Conservation (phyloP, 2,113 vertebrate species). For the Thalassoma bifasciatum region DNA sequence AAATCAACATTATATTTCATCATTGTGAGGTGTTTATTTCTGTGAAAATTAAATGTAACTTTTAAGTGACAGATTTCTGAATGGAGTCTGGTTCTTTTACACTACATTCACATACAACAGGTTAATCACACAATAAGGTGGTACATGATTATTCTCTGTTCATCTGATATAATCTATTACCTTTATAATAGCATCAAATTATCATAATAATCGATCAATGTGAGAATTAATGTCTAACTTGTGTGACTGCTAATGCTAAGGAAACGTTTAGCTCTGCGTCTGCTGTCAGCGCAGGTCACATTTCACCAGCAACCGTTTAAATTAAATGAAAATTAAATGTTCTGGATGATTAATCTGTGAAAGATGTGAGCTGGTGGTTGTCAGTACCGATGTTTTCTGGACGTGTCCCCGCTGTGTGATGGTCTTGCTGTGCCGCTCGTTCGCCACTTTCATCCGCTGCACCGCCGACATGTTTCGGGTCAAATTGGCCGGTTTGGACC, state of each 20-base stretch:
- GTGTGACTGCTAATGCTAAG: neutral
- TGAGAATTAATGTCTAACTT: neutral
- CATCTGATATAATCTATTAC: neutral
- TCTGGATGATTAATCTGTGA: neutral
- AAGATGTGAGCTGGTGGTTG: neutral
- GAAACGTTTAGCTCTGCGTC: neutral
- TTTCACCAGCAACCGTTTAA: rapidly evolving
- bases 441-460: slow-evolving; percentile 87
- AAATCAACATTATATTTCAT: rapidly evolving
- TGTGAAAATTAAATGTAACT: rapidly evolving
- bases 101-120: no score
- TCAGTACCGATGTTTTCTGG: slow-evolving; percentile 83
- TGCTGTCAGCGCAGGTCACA: no score
- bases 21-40: rapidly evolving
- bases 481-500: slow-evolving; percentile 1
- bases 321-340: rapidly evolving
- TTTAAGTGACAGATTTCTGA: neutral
- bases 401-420: slow-evolving; percentile 87
- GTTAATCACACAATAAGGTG: no score
- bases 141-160: no score
- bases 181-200: rapidly evolving
- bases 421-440: slow-evolving; percentile 87
- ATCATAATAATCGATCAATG: no score
- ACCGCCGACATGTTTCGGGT: slow-evolving; percentile 82
- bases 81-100: neutral